Conservation (phyloP, 1,140 invertebrate species). For the Drosophila takahashii region DNA sequence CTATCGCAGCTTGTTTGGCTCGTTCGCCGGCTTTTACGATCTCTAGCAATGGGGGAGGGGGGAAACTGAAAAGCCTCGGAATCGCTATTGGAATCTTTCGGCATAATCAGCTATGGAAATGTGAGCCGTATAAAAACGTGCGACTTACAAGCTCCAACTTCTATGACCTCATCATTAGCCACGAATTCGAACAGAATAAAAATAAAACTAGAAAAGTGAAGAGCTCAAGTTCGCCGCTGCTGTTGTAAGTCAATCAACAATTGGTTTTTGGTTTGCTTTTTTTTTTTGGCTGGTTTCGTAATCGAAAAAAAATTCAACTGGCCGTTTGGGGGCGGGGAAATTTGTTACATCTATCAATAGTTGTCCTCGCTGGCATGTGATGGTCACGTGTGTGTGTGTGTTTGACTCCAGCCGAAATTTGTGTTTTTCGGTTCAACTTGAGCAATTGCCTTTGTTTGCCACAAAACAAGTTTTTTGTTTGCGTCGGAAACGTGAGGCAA, state of each 20-base stretch:
- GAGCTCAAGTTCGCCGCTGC: conserved; percentile 47
- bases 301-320: conserved; percentile 36
- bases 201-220: conserved; percentile 55
- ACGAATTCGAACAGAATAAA: conserved; percentile 46
- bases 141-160: conserved; percentile 38
- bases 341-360: conserved; percentile 53
- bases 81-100: conserved; percentile 24
- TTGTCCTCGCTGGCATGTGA: conserved; percentile 74
- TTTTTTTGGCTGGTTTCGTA: conserved; percentile 45
- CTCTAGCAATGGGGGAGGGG: conserved; percentile 2
- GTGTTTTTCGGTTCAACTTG: conserved; percentile 65
- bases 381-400: conserved; percentile 65
- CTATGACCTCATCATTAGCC: conserved; percentile 66
- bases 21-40: conserved; percentile 24
- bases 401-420: conserved; percentile 50
- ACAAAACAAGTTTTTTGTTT: conserved; percentile 52
- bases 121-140: conserved; percentile 11
- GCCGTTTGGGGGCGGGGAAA: conserved; percentile 12
- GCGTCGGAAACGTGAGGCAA: conserved; percentile 76
- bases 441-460: conserved; percentile 76
- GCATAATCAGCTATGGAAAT: conserved; percentile 51
- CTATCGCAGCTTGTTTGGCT: conserved; percentile 1
- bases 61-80: conserved; percentile 9
- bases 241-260: conserved; percentile 75
- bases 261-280: conserved; percentile 49